phyloP scores from a whole-genome alignment of 2,888 invertebrate genomes.

The Sacculina carcini region DNA sequence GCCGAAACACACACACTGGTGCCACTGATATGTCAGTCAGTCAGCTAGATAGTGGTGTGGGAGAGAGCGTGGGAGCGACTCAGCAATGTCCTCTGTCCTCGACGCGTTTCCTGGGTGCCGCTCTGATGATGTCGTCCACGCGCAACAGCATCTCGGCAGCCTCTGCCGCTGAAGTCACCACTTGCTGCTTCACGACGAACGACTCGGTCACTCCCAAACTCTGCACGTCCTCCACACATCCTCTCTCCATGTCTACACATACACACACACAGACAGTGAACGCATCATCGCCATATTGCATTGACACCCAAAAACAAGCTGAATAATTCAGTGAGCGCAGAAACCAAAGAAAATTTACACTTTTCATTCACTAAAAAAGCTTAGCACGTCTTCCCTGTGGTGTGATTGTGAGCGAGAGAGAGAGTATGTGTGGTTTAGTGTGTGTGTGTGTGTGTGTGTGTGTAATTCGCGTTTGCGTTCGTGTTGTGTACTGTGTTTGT shows the following conservation, averaged over 20 bases:
- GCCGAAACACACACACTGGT: too few relatives aligned
- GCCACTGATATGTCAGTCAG: too few relatives aligned
- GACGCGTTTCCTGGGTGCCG: constrained; percentile 61
- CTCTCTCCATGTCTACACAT: constrained; percentile 53
- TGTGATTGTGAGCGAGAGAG: too few relatives aligned
- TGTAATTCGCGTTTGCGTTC: too few relatives aligned
- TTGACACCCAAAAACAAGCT: not conserved
- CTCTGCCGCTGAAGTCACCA: constrained; percentile 74
- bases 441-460: too few relatives aligned
- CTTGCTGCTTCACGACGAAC: constrained; percentile 85
- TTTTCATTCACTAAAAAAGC: too few relatives aligned
- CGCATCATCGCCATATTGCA: not conserved
- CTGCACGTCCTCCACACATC: constrained; percentile 68
- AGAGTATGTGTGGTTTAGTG: too few relatives aligned
- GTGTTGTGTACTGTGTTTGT: too few relatives aligned
- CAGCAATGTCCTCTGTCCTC: constrained; percentile 66
- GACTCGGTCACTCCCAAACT: constrained; percentile 83
- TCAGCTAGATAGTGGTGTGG: too few relatives aligned
- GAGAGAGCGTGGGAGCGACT: too few relatives aligned
- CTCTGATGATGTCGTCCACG: constrained; percentile 85
- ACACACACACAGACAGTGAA: not conserved
- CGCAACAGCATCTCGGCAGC: constrained; percentile 97
- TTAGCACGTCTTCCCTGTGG: too few relatives aligned
- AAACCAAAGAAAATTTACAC: not conserved
- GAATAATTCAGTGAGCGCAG: not conserved